Evolutionary conservation across 2,888 invertebrate species (phyloP), one percentile per base, ranked within the genome.

Genomic region (Temnothorax unifasciatus): DNA sequence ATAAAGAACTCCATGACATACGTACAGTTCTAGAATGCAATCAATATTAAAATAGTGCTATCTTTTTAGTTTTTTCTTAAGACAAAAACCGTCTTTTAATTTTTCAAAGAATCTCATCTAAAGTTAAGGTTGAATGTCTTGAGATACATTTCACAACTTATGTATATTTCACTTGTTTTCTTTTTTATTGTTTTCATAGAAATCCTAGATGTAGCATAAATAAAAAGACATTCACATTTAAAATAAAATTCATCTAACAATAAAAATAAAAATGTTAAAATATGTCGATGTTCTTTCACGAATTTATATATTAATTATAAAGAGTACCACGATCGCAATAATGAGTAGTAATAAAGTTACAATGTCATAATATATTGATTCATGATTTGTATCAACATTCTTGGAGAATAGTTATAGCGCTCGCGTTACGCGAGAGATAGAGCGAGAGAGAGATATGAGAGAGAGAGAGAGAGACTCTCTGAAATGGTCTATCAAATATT

Each of bases 401-500:
- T 34, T 18, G 25, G 1, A 64, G 13, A 34, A 47, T 44, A 50
- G 25, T 52, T 75, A 38, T 13, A 64, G 4, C 6, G 11, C n/a
- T 34, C 8, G 1, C 15, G 25, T 64, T 64, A 21, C 15, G 8
- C 29, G 29, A 29, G 11, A 41, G 6, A n/a, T 25, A 59, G 15
- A 21, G 5, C 6, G 15, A 4, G 34, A 34, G 69, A 2, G 50
- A 52, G 13, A 5, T n/a, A n/a, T n/a, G 68, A 52, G 50, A 52
- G 11, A 69, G 47, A 11, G n/a, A 25, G 57, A 57, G 41, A 47
- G 15, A 34, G 50, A 21, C 4, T 21, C 21, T 50, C 18, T 57
- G 71, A 79, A 71, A 71, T 59, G n/a, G 18, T 88, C 77, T 85
- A 88, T 89, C 76, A 87, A 88, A 89, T 89, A 88, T 89, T 89